A percentile compares a stretch with the other conserved stretches of the same genome.
Evolutionary conservation across 2,888 invertebrate species (phyloP).

Genomic region (Eretmocerus hayati): DNA sequence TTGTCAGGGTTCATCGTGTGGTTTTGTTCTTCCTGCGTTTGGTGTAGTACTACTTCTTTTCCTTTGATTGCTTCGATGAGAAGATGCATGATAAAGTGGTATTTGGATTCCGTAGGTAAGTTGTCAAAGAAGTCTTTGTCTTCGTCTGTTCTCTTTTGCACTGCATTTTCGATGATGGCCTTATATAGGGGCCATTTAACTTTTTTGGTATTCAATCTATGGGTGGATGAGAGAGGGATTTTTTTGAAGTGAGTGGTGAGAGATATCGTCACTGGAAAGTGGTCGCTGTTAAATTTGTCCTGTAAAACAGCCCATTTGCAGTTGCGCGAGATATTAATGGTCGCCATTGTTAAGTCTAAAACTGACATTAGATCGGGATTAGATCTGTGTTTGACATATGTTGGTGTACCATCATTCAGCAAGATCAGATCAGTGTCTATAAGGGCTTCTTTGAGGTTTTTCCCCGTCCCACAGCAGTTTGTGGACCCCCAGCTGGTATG

Average conservation of each 20-base stretch:
- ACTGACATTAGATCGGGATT: background rate
- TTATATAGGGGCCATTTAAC: background rate
- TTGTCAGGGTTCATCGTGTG: too few species aligned
- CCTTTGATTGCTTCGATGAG: too few species aligned
- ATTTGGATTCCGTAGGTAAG: too few species aligned
- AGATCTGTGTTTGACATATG: background rate
- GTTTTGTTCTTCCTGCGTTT: too few species aligned
- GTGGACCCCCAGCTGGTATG: background rate
- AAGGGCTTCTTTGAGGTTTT: background rate
- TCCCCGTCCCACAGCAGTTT: background rate
- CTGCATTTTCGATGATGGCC: too few species aligned
- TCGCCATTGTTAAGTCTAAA: background rate
- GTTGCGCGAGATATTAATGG: background rate
- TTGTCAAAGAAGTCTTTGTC: too few species aligned
- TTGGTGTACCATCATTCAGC: background rate
- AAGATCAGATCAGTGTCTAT: background rate
- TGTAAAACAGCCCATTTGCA: background rate
- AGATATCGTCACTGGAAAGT: background rate
- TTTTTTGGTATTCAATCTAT: background rate
- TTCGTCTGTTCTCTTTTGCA: too few species aligned
- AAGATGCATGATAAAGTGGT: too few species aligned
- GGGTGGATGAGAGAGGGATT: background rate
- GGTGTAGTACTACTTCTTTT: too few species aligned
- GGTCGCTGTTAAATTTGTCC: conserved; percentile 5
- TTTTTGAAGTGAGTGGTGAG: background rate